Conservation (phyloP, 2,888 invertebrate species). For the Abscondita cerata region DNA sequence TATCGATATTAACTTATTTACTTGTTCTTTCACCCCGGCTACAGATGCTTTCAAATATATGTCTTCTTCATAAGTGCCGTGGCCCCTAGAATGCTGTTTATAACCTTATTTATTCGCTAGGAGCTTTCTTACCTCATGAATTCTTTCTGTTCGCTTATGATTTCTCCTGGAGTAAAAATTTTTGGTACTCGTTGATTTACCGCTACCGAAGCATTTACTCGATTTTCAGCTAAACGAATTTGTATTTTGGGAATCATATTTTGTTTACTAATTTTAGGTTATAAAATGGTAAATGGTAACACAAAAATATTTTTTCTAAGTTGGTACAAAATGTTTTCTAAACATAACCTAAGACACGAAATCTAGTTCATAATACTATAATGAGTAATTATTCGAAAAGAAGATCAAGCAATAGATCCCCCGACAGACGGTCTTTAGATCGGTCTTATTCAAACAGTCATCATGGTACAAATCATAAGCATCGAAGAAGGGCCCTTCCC, state of each 20-base stretch:
- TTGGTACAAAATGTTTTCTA: no score
- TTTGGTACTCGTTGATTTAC: conserved; percentile 67
- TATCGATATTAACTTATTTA: conserved; percentile 93
- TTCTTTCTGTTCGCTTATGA: conserved; percentile 81
- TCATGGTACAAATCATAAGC: not conserved
- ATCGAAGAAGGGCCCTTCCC: conserved; percentile 15
- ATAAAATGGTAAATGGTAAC: no score
- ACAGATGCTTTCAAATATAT: conserved; percentile 89
- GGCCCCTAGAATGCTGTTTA: conserved; percentile 85
- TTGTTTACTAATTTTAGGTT: no score
- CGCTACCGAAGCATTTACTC: conserved; percentile 67
- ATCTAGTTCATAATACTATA: no score
- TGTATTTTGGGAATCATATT: conserved; percentile 67
- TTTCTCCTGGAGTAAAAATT: conserved; percentile 87
- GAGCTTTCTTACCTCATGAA: conserved; percentile 82
- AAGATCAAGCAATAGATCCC: not conserved
- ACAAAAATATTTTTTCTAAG: no score
- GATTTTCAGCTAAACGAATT: conserved; percentile 69
- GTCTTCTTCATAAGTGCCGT: conserved; percentile 92
- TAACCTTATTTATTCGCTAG: no score
- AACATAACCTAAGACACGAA: no score
- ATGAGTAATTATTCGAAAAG: conserved; percentile 4
- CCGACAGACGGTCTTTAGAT: not conserved
- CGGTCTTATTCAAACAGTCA: not conserved
- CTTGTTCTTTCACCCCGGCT: conserved; percentile 92